Evolutionary conservation across 2,888 invertebrate genomes (phyloP).

Genomic region (Melitaea athalia): DNA sequence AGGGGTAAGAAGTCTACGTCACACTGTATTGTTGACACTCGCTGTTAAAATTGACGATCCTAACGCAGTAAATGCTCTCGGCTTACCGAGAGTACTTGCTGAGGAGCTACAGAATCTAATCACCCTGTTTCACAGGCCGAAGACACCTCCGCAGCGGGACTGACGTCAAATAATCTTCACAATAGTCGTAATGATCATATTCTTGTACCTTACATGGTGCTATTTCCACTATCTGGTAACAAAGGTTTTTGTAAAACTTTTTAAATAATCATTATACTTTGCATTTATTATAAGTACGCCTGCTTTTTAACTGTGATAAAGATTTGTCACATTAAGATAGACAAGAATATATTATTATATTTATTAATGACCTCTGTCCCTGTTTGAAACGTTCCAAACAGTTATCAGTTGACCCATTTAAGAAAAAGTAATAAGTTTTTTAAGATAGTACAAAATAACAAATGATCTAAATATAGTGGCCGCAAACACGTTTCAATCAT

Average conservation of each 20-base stretch:
- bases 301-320: slow-evolving; percentile 25
- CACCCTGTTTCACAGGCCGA: slow-evolving; percentile 35
- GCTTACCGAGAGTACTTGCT: slow-evolving; percentile 67
- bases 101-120: slow-evolving; percentile 59
- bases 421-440: slow-evolving; percentile 1
- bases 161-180: slow-evolving; percentile 40
- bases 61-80: slow-evolving; percentile 58
- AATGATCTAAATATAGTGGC: no score
- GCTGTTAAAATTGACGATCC: slow-evolving; percentile 59
- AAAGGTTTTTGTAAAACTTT: slow-evolving; percentile 35
- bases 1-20: slow-evolving; percentile 74
- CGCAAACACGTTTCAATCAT: no score
- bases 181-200: slow-evolving; percentile 35
- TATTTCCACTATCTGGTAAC: slow-evolving; percentile 38
- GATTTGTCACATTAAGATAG: slow-evolving; percentile 10
- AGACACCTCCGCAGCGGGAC: slow-evolving; percentile 30
- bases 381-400: background rate
- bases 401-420: slow-evolving; percentile 3
- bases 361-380: background rate
- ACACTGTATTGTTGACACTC: slow-evolving; percentile 69
- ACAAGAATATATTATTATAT: background rate
- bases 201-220: slow-evolving; percentile 37
- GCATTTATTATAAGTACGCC: slow-evolving; percentile 8
- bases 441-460: background rate
- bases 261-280: slow-evolving; percentile 25